phyloP scores from a whole-genome alignment of 2,797 vertebrate genomes.

The Masticophis lateralis region DNA sequence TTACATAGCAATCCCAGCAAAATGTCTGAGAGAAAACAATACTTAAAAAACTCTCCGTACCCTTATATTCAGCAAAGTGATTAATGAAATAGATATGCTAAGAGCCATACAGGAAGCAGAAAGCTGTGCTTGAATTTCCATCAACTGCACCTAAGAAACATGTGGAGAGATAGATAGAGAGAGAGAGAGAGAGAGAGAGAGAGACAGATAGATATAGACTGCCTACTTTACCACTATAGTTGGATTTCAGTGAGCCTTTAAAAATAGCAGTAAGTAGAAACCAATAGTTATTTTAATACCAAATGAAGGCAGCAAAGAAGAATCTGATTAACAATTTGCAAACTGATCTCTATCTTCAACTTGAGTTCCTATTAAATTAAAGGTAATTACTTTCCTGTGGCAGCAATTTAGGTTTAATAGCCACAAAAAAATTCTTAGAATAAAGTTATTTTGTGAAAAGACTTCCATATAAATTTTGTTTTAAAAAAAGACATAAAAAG shows the following conservation, averaged over 20 bases:
- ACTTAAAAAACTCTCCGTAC: not conserved
- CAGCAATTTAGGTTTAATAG: slow-evolving; percentile 35
- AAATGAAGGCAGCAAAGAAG: slow-evolving; percentile 37
- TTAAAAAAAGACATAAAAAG: slow-evolving; percentile 39
- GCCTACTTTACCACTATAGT: too few species aligned
- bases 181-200: not conserved
- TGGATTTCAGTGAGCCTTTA: slow-evolving; percentile 14
- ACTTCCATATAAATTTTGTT: slow-evolving; percentile 40
- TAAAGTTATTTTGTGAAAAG: slow-evolving; percentile 44
- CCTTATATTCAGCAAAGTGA: not conserved
- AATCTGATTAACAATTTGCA: slow-evolving; percentile 49
- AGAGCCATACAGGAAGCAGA: slow-evolving; percentile 16
- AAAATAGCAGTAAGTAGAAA: slow-evolving; percentile 2
- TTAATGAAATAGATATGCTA: slow-evolving; percentile 5
- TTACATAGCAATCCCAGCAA: not conserved
- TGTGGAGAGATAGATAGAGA: not conserved
- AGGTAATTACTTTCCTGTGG: slow-evolving; percentile 36
- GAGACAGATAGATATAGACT: not conserved
- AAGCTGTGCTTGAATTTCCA: slow-evolving; percentile 24
- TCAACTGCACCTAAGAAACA: slow-evolving; percentile 26
- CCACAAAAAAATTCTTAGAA: slow-evolving; percentile 35
- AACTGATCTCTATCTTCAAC: slow-evolving; percentile 47
- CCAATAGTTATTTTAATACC: slow-evolving; percentile 10
- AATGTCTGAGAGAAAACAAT: not conserved
- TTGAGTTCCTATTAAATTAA: slow-evolving; percentile 39